Evolutionary conservation across 2,888 invertebrate species (phyloP).

Genomic region (Lasioglossum leucozonium): DNA sequence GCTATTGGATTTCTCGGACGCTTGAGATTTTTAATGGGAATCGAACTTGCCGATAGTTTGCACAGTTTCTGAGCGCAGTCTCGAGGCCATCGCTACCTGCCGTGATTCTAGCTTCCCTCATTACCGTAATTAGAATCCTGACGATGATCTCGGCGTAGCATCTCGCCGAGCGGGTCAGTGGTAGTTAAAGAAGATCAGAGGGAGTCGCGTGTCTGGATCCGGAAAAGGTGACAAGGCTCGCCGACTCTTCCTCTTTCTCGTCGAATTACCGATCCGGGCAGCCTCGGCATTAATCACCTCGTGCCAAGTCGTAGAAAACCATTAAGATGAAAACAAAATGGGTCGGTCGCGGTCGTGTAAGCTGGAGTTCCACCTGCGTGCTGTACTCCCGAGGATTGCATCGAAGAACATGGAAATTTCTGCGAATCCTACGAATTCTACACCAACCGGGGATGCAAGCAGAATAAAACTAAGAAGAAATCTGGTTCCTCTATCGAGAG

Average conservation of each 20-base stretch:
- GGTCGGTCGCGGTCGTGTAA: not conserved
- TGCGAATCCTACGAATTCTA: not conserved
- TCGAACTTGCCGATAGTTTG: not conserved
- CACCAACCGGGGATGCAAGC: no score
- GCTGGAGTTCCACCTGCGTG: not conserved
- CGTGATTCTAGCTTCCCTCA: conserved; percentile 74
- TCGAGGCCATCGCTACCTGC: conserved; percentile 55
- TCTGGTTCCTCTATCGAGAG: not conserved
- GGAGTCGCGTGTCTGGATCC: conserved; percentile 61
- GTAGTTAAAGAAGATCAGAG: conserved; percentile 41
- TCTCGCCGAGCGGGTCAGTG: conserved; percentile 63
- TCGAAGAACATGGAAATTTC: not conserved
- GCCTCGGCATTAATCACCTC: conserved; percentile 5
- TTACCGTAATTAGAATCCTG: conserved; percentile 80
- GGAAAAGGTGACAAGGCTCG: conserved; percentile 10
- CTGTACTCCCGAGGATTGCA: not conserved
- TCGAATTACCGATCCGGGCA: conserved; percentile 5
- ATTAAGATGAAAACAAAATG: not conserved
- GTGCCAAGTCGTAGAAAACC: conserved; percentile 10
- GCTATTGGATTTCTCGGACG: no score
- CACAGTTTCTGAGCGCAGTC: not conserved
- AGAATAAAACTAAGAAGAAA: not conserved
- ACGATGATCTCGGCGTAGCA: conserved; percentile 74
- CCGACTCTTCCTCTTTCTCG: conserved; percentile 8
- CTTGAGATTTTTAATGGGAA: not conserved